Evolutionary conservation across 2,797 vertebrate species (phyloP).

Genomic region (Naso thynnoides): DNA sequence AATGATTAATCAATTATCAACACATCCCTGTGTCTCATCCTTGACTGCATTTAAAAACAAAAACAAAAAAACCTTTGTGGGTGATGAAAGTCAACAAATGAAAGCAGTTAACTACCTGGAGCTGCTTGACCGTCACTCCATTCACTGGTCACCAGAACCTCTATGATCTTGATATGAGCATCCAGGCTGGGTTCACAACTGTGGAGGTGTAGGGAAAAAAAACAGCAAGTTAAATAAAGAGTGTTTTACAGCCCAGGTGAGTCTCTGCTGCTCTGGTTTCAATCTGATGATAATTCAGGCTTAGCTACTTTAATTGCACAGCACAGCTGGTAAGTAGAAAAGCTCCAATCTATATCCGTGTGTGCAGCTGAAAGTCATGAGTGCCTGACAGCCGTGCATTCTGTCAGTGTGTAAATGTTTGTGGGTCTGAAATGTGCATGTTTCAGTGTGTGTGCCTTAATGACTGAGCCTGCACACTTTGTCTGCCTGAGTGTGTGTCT

Average conservation of each 20-base stretch:
- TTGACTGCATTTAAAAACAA: not conserved
- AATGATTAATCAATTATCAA: too few relatives aligned
- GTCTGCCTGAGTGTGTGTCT: slow-evolving; percentile 28
- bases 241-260: slow-evolving; percentile 40
- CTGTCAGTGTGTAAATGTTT: slow-evolving; percentile 3
- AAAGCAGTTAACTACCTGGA: slow-evolving; percentile 87
- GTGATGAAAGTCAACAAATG: not conserved
- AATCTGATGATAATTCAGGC: slow-evolving; percentile 65
- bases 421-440: slow-evolving; percentile 12
- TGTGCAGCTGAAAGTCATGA: slow-evolving; percentile 49
- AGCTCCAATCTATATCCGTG: slow-evolving; percentile 53
- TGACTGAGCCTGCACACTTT: slow-evolving; percentile 56
- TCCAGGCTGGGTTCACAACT: slow-evolving; percentile 94
- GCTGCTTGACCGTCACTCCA: slow-evolving; percentile 92
- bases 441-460: slow-evolving; percentile 27
- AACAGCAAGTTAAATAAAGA: slow-evolving; percentile 38
- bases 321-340: slow-evolving; percentile 68
- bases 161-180: slow-evolving; percentile 90
- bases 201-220: slow-evolving; percentile 26
- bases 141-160: slow-evolving; percentile 94
- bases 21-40: too few relatives aligned
- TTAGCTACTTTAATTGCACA: slow-evolving; percentile 63
- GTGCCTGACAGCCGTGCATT: slow-evolving; percentile 25
- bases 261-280: slow-evolving; percentile 30
- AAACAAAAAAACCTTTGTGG: not conserved